These are phyloP conservation scores for Micronycteris hirsuta DNA, from an alignment of 2,113 vertebrate genomes.

Conservation along the genomic window DNA sequence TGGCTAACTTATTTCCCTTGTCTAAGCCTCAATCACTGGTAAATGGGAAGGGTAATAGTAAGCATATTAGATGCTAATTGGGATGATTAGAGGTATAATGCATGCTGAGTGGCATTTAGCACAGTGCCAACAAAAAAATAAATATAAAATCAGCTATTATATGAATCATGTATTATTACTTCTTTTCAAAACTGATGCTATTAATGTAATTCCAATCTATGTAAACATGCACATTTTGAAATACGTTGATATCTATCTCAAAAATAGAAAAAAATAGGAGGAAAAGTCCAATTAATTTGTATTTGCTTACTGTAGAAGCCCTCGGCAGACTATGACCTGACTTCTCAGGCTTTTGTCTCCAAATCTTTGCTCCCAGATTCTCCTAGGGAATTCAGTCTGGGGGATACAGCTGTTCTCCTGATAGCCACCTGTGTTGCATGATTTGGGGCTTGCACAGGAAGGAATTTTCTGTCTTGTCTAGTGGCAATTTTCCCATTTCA, in stretches of 20 bases:
- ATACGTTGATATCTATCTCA: background rate
- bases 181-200: background rate
- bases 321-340: background rate
- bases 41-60: background rate
- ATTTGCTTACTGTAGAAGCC: background rate
- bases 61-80: background rate
- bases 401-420: background rate
- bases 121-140: background rate
- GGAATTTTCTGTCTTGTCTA: background rate
- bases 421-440: background rate
- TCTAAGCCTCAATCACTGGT: background rate
- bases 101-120: background rate
- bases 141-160: background rate
- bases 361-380: background rate
- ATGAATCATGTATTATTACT: background rate
- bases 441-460: background rate
- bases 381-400: background rate
- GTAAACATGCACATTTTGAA: background rate
- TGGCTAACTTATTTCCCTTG: background rate
- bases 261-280: background rate
- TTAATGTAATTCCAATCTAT: background rate
- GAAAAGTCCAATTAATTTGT: background rate
- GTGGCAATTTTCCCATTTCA: background rate
- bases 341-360: background rate
- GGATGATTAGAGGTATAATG: background rate